Conservation (phyloP, 2,113 vertebrate genomes). For the Lasiurus cinereus region DNA sequence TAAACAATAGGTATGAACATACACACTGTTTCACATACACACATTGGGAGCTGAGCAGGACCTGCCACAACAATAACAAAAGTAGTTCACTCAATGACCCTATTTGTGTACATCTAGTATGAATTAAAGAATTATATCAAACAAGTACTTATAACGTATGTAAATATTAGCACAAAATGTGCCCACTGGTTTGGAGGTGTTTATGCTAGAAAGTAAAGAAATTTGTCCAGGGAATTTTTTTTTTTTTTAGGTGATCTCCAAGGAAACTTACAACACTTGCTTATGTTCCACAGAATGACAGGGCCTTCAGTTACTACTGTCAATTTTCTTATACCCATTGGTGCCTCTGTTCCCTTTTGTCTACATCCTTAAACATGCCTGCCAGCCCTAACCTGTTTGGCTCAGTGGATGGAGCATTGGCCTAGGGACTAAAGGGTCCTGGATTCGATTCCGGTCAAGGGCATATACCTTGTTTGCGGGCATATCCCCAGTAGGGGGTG, state of each 20-base stretch:
- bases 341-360: constrained; percentile 36
- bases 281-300: not conserved
- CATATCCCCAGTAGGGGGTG: no score
- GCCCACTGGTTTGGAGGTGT: constrained; percentile 13
- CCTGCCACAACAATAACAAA: constrained; percentile 23
- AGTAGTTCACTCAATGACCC: not conserved
- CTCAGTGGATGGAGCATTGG: no score
- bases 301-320: not conserved
- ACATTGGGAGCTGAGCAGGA: not conserved
- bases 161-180: constrained; percentile 32
- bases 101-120: not conserved
- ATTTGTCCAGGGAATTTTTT: not conserved
- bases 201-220: constrained; percentile 53
- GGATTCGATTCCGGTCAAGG: no score
- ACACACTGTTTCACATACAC: not conserved
- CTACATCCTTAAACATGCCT: not conserved
- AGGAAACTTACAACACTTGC: not conserved
- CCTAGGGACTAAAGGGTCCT: no score
- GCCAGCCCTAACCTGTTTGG: not conserved
- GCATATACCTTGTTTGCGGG: no score
- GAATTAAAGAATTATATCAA: constrained; percentile 39
- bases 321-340: not conserved
- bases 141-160: not conserved
- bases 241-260: not conserved
- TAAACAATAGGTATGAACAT: not conserved